Evolutionary conservation across 2,113 vertebrate species (phyloP).

Genomic region (Istiophorus platypterus): DNA sequence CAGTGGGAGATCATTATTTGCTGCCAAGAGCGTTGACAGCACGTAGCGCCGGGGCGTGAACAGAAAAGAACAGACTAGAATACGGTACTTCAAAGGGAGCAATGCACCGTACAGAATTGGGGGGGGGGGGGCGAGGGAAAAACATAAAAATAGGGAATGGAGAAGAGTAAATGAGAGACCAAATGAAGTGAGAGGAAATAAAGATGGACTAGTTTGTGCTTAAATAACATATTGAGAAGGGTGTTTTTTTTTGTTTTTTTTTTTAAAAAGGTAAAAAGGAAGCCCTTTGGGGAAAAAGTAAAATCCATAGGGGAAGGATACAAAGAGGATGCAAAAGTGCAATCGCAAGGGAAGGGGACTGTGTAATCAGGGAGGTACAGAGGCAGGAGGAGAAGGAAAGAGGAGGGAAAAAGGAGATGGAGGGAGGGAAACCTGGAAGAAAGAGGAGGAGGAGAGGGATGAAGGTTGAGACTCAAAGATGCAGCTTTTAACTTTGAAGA

Average conservation of each 20-base stretch:
- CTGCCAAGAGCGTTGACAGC: constrained; percentile 84
- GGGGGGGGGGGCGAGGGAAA: neutral
- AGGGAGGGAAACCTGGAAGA: constrained; percentile 52
- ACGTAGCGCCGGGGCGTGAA: constrained; percentile 79
- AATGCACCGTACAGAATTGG: constrained; percentile 56
- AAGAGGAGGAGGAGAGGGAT: constrained; percentile 36
- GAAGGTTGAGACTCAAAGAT: constrained; percentile 13
- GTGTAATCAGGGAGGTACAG: constrained; percentile 22
- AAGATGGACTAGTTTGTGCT: neutral
- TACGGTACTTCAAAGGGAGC: constrained; percentile 77
- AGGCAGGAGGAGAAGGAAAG: constrained; percentile 32
- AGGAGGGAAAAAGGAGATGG: constrained; percentile 53
- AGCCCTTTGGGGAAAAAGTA: neutral
- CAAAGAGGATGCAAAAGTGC: constrained; percentile 21
- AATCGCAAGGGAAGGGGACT: constrained; percentile 2
- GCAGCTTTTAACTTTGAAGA: constrained; percentile 9
- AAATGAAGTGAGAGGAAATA: constrained; percentile 9
- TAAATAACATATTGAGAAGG: constrained; percentile 2
- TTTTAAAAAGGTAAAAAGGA: neutral
- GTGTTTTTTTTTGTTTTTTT: constrained; percentile 25
- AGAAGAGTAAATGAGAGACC: neutral
- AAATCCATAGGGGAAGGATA: constrained; percentile 4
- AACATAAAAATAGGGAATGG: neutral
- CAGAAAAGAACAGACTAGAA: constrained; percentile 74
- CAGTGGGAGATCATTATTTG: constrained; percentile 98